phyloP scores from a whole-genome alignment of 2,113 vertebrate species.

The Vimba vimba region DNA sequence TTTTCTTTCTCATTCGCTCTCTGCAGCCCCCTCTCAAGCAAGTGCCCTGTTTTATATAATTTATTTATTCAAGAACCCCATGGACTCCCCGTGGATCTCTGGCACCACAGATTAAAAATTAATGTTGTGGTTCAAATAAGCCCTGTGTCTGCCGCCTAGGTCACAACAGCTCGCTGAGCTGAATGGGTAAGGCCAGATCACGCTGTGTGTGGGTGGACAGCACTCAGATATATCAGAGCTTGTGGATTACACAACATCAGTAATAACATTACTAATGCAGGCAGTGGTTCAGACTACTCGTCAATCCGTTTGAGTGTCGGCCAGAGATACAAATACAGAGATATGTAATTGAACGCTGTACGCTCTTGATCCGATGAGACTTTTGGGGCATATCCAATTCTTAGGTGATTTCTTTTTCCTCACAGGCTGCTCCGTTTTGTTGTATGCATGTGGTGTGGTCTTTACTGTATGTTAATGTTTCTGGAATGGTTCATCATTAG shows the following conservation, averaged over 20 bases:
- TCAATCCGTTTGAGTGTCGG: not conserved
- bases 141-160: slow-evolving; percentile 33
- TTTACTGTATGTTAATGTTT: not conserved
- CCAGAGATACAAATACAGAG: slow-evolving; percentile 17
- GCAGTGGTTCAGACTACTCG: not conserved
- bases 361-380: slow-evolving; percentile 9
- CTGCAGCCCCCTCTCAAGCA: not conserved
- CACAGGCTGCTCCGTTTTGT: slow-evolving; percentile 2
- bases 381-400: not conserved
- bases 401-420: slow-evolving; percentile 27
- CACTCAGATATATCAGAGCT: slow-evolving; percentile 38
- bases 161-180: slow-evolving; percentile 9
- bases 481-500: not conserved
- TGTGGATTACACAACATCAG: slow-evolving; percentile 45
- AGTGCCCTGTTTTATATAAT: slow-evolving; percentile 28
- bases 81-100: slow-evolving; percentile 37
- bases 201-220: slow-evolving; percentile 20
- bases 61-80: slow-evolving; percentile 37
- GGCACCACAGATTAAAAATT: slow-evolving; percentile 51
- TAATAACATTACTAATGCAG: slow-evolving; percentile 32
- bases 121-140: slow-evolving; percentile 41
- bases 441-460: not conserved
- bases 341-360: slow-evolving; percentile 30
- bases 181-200: not conserved
- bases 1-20: not conserved